Percentiles rank a stretch among this genome's conserved stretches.
Evolutionary conservation across 1,140 invertebrate species (phyloP).

Genomic region (Phymastichus coffea): DNA sequence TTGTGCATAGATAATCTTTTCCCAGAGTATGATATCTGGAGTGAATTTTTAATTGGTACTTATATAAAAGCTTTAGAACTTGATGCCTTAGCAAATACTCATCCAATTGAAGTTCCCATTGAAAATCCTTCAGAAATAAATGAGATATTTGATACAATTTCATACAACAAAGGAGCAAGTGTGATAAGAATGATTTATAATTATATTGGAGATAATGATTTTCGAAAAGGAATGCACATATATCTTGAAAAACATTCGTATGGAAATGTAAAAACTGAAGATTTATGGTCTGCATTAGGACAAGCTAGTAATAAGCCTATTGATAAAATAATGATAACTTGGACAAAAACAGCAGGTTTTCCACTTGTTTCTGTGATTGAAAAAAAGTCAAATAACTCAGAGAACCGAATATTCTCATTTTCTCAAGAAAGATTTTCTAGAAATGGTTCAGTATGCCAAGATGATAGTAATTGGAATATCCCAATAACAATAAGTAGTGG

Average conservation of each 20-base stretch:
- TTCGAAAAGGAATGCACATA: slow-evolving; percentile 61
- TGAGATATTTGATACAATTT: slow-evolving; percentile 61
- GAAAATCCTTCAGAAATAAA: slow-evolving; percentile 55
- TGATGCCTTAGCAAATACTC: slow-evolving; percentile 2
- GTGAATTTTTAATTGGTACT: not conserved
- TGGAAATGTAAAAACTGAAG: slow-evolving; percentile 4
- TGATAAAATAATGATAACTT: slow-evolving; percentile 55
- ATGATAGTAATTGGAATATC: slow-evolving; percentile 74
- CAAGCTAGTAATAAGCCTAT: slow-evolving; percentile 28
- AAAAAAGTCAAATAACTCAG: slow-evolving; percentile 46
- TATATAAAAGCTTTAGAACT: slow-evolving; percentile 6
- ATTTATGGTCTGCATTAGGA: slow-evolving; percentile 4
- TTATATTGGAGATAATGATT: slow-evolving; percentile 65
- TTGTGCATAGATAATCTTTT: slow-evolving; percentile 4
- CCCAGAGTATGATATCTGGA: slow-evolving; percentile 10
- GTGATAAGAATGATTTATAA: slow-evolving; percentile 77
- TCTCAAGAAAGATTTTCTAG: slow-evolving; percentile 82
- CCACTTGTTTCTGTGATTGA: slow-evolving; percentile 52
- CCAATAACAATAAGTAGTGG: slow-evolving; percentile 78
- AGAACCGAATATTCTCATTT: slow-evolving; percentile 65
- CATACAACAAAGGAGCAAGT: slow-evolving; percentile 66
- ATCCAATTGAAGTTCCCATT: slow-evolving; percentile 32
- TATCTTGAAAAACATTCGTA: slow-evolving; percentile 51
- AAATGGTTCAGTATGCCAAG: slow-evolving; percentile 62
- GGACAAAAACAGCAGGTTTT: slow-evolving; percentile 57